Percentiles rank a stretch among this genome's conserved stretches.
Evolutionary conservation across 2,113 vertebrate species (phyloP).

Genomic region (Nyctereutes procyonoides): DNA sequence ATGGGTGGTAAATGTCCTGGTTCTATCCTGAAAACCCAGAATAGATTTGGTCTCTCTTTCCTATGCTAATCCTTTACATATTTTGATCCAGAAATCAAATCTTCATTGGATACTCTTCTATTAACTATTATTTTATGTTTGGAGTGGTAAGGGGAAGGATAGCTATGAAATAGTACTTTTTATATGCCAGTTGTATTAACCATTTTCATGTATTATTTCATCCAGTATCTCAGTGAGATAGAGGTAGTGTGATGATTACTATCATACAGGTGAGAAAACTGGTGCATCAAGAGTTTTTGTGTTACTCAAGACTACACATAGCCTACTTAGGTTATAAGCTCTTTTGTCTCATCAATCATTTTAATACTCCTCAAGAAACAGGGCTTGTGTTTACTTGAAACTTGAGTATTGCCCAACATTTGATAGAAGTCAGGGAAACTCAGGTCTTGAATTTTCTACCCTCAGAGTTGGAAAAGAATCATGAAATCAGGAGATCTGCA

Average conservation of each 20-base stretch:
- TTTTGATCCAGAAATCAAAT: not conserved
- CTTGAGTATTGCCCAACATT: not conserved
- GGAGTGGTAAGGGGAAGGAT: not conserved
- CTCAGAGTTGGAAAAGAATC: not conserved
- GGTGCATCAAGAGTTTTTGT: rapidly evolving
- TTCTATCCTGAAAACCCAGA: not conserved
- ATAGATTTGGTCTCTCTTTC: not conserved
- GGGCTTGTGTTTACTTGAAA: not conserved
- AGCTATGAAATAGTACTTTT: not conserved
- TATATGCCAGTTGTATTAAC: not conserved
- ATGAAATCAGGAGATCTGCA: not conserved
- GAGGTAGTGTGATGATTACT: not conserved
- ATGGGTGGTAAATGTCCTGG: not conserved
- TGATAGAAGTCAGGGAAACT: not conserved
- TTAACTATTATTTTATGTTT: not conserved
- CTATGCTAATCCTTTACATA: not conserved
- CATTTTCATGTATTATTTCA: not conserved
- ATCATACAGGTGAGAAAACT: not conserved
- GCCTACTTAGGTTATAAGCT: not conserved
- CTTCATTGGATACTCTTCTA: not conserved
- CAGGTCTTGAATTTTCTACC: not conserved
- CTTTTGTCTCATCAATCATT: not conserved
- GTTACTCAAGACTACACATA: not conserved
- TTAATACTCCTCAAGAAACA: not conserved
- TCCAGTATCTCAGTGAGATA: not conserved